A percentile compares a stretch with the other conserved stretches of the same genome.
These are phyloP conservation scores for Zapus hudsonius DNA, from an alignment of 2,113 vertebrate genomes.

Conservation along the genomic window DNA sequence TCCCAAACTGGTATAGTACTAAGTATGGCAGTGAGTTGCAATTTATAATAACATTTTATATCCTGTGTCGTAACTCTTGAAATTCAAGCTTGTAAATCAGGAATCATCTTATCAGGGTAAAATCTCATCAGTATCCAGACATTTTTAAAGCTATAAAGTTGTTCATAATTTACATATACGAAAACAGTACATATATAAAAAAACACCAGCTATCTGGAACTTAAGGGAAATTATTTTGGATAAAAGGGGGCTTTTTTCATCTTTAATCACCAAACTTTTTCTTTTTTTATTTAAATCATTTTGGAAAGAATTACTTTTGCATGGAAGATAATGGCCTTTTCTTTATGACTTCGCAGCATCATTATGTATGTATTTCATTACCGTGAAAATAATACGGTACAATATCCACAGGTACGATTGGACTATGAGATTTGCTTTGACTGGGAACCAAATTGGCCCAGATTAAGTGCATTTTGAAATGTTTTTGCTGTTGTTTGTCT, in stretches of 20 bases:
- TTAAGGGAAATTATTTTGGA: slow-evolving; percentile 56
- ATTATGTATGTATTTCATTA: slow-evolving; percentile 74
- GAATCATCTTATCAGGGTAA: slow-evolving; percentile 66
- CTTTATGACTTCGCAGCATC: slow-evolving; percentile 67
- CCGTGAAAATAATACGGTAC: slow-evolving; percentile 67
- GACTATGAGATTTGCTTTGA: slow-evolving; percentile 54
- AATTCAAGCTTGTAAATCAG: slow-evolving; percentile 73
- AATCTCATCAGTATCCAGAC: slow-evolving; percentile 75
- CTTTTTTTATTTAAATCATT: slow-evolving; percentile 62
- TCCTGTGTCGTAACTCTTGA: slow-evolving; percentile 66
- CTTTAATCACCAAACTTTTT: slow-evolving; percentile 62
- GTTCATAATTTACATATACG: slow-evolving; percentile 68
- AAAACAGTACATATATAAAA: slow-evolving; percentile 48
- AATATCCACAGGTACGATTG: slow-evolving; percentile 44
- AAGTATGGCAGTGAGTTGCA: slow-evolving; percentile 65
- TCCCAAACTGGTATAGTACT: slow-evolving; percentile 67
- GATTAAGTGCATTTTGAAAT: slow-evolving; percentile 57
- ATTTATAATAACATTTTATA: slow-evolving; percentile 60
- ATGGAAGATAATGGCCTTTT: slow-evolving; percentile 60
- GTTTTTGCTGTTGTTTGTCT: slow-evolving; percentile 25
- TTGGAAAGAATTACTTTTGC: slow-evolving; percentile 42
- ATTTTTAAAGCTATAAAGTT: slow-evolving; percentile 74
- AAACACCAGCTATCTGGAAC: slow-evolving; percentile 65
- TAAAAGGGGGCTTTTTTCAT: background rate
- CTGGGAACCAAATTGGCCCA: slow-evolving; percentile 50